Evolutionary conservation across 2,797 vertebrate species (phyloP).

Genomic region (Threskiornis aethiopicus): DNA sequence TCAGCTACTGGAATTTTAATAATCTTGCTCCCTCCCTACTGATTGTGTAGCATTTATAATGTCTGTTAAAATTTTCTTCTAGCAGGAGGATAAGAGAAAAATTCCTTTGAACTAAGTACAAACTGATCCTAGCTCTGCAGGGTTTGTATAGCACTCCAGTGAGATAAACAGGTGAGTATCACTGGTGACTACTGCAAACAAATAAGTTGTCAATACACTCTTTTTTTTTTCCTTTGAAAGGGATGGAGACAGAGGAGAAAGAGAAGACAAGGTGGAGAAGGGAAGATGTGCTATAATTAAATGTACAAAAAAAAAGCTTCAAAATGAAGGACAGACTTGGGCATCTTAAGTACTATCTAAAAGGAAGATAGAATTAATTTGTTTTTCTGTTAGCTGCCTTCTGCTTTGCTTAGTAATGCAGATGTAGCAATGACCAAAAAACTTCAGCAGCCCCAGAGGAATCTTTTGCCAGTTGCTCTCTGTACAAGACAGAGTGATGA

Average conservation of each 20-base stretch:
- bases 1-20: not conserved
- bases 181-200: not conserved
- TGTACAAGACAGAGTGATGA: not conserved
- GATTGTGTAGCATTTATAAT: not conserved
- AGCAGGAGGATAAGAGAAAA: not conserved
- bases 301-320: not conserved
- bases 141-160: not conserved
- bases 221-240: not conserved
- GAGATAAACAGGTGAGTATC: not conserved
- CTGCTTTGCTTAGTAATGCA: not conserved
- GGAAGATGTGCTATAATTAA: not conserved
- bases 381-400: not conserved
- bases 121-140: not conserved
- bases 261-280: fast-evolving
- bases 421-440: not conserved
- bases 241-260: not conserved
- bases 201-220: not conserved
- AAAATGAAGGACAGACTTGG: not conserved
- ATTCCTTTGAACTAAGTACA: not conserved
- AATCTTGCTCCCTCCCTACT: not conserved
- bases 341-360: not conserved
- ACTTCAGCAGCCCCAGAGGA: not conserved
- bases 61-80: not conserved
- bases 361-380: not conserved
- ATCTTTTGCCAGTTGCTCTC: not conserved